A percentile compares a stretch with the other conserved stretches of the same genome.
Conservation (phyloP, 1,140 invertebrate species). For the Drosophila mayri region DNA sequence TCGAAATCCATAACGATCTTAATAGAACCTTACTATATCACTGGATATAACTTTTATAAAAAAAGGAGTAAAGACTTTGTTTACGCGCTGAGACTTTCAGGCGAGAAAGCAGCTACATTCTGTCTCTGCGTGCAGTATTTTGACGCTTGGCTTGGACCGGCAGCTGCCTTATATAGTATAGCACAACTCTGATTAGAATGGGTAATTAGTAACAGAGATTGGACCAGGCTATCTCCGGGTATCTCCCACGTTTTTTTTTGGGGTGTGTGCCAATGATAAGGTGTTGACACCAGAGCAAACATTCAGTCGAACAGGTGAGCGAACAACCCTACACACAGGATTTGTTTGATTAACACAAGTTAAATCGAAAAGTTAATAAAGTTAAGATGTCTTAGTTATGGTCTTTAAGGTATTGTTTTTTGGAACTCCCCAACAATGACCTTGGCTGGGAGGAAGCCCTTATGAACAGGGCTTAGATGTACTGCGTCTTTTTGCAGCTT, state of each 20-base stretch:
- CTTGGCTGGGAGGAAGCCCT: conserved; percentile 6
- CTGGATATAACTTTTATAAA: conserved; percentile 1
- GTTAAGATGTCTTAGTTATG: no score
- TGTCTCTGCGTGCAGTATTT: conserved; percentile 50
- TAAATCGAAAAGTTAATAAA: not conserved
- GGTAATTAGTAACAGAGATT: conserved; percentile 61
- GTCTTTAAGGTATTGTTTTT: no score
- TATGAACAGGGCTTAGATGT: conserved; percentile 10
- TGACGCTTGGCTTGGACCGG: conserved; percentile 33
- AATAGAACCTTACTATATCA: not conserved
- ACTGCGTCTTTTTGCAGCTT: conserved; percentile 34
- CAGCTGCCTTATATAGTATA: conserved; percentile 66
- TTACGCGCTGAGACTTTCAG: not conserved
- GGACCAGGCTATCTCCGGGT: conserved; percentile 54
- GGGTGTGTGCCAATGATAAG: conserved; percentile 48
- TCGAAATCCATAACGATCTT: conserved; percentile 86
- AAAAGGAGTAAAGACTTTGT: conserved; percentile 5
- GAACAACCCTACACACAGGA: conserved; percentile 14
- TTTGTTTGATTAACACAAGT: not conserved
- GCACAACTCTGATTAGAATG: conserved; percentile 46
- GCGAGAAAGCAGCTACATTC: conserved; percentile 58
- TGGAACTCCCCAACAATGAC: not conserved
- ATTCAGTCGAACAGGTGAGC: conserved; percentile 14
- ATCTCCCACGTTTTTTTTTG: conserved; percentile 46
- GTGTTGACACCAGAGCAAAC: conserved; percentile 39